Evolutionary conservation across 2,888 invertebrate species (phyloP), one percentile per base, ranked within the genome.

Genomic region (Rhagonycha fulva): DNA sequence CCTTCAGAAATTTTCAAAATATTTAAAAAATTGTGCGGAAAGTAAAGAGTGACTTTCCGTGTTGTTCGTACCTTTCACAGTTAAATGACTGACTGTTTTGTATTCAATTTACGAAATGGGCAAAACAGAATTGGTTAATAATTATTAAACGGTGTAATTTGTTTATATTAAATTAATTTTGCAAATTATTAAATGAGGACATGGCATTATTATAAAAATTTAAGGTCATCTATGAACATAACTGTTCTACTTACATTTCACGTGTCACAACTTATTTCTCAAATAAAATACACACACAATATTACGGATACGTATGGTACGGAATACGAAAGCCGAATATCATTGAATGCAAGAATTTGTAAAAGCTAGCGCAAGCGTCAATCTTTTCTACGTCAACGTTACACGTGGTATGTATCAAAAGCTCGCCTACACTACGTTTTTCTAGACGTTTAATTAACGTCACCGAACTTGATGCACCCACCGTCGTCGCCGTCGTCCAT

Each of bases 281-380:
- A 67, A 24, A 66, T 73, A 74, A 72, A 77, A 73, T 75, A 72
- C 68, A 78, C 78, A 78, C 76, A 71, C 74, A 32, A 47, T 47
- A 47, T 12, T 47, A 9, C 72, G 62, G 72, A 75, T 75, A 78
- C 78, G 72, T 75, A 68, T 77, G 62, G 68, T 71, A 76, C 80
- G 76, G 75, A 78, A 79, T 75, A 76, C 76, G 79, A 79, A 76
- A 78, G 75, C 71, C 72, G 79, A 79, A 78, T 79, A 78, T 74
- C 70, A 75, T 78, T 76, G 75, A 78, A 76, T 73, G 75, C 68
- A 67, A 47, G 72, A 72, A 77, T 61, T 72, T 69, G 68, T 66
- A 62, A 30, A 47, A 47, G 76, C 68, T 69, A 61, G 77, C 76
- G 78, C 80, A 80, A 75, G 80, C 80, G 80, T 77, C 67, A 47